A percentile compares a stretch with the other conserved stretches of the same genome.
These are phyloP conservation scores for Calcarius lapponicus DNA, from an alignment of 2,797 vertebrate genomes.

Conservation along the genomic window DNA sequence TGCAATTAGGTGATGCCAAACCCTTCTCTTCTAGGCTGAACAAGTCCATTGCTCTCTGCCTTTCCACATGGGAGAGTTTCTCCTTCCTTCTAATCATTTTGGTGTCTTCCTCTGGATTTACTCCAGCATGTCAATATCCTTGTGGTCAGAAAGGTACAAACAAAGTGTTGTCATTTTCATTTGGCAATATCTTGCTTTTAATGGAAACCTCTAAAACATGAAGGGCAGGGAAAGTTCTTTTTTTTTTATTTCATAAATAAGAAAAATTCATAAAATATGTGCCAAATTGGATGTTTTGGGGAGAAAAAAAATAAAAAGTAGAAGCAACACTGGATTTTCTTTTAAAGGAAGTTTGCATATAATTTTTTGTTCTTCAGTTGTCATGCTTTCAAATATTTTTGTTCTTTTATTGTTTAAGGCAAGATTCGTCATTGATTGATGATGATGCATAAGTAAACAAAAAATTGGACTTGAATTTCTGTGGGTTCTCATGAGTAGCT, in stretches of 20 bases:
- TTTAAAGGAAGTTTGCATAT: not conserved
- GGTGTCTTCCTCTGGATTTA: not conserved
- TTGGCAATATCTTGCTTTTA: not conserved
- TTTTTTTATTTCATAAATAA: not conserved
- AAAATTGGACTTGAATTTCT: not conserved
- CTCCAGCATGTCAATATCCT: too few species aligned
- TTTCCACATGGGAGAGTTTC: not conserved
- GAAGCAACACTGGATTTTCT: not conserved
- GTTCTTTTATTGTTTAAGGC: not conserved
- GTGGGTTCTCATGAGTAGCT: not conserved
- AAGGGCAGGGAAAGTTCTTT: not conserved
- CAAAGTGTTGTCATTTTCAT: not conserved
- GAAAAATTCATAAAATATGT: not conserved
- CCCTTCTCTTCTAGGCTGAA: not conserved
- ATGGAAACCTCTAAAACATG: not conserved
- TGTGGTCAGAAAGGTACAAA: not conserved
- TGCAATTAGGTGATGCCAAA: not conserved
- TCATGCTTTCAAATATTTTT: not conserved
- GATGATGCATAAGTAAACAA: not conserved
- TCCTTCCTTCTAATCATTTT: not conserved
- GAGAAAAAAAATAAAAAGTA: not conserved
- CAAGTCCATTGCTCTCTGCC: not conserved
- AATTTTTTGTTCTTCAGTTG: not conserved
- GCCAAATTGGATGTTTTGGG: not conserved
- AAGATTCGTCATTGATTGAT: not conserved